A percentile compares a stretch with the other conserved stretches of the same genome.
These are phyloP conservation scores for Galerucella calmariensis DNA, from an alignment of 2,888 invertebrate genomes.

Conservation along the genomic window DNA sequence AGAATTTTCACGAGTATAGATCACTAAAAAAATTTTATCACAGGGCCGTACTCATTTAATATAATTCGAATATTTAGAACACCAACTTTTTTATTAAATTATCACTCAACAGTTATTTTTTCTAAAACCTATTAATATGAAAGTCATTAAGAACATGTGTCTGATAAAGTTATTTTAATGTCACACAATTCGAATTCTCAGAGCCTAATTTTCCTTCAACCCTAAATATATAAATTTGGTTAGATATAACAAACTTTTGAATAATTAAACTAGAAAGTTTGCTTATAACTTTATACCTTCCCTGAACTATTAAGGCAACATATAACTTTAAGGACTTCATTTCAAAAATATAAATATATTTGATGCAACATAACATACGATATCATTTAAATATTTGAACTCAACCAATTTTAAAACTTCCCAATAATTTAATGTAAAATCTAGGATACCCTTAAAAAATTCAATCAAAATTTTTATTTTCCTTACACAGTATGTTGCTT, in stretches of 20 bases:
- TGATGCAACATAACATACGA: not conserved
- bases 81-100: too few relatives aligned
- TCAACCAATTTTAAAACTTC: not conserved
- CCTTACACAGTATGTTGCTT: too few relatives aligned
- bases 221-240: conserved; percentile 20
- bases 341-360: not conserved
- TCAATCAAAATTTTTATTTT: not conserved
- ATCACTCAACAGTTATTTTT: not conserved
- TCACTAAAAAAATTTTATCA: too few relatives aligned
- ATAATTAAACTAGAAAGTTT: conserved; percentile 5
- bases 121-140: not conserved
- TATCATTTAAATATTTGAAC: not conserved
- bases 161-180: conserved; percentile 37
- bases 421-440: not conserved
- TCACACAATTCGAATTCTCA: conserved; percentile 31
- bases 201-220: conserved; percentile 29
- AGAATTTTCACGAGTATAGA: too few relatives aligned
- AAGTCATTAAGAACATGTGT: conserved; percentile 38
- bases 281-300: conserved; percentile 7
- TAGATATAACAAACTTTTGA: conserved; percentile 13
- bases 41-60: too few relatives aligned
- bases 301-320: not conserved
- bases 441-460: not conserved
- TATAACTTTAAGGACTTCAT: not conserved
- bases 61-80: too few relatives aligned